phyloP scores from a whole-genome alignment of 2,113 vertebrate species.

The Ascaphus truei region DNA sequence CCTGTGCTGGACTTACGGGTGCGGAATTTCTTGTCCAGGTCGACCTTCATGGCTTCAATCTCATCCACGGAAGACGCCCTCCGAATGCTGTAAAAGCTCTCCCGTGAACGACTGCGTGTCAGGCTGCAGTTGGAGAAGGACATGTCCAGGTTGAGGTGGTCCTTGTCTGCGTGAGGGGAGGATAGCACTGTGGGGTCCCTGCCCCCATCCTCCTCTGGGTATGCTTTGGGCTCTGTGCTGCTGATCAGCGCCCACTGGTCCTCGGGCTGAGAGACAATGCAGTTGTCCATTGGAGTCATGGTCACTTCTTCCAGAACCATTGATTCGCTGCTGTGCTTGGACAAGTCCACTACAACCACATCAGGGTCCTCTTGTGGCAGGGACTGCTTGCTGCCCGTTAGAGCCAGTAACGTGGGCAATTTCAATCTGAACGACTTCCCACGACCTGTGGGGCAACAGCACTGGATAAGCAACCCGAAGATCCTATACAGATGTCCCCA shows the following conservation, averaged over 20 bases:
- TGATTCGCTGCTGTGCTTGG: constrained; percentile 61
- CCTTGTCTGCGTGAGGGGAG: constrained; percentile 43
- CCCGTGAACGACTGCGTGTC: constrained; percentile 75
- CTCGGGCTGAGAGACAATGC: constrained; percentile 53
- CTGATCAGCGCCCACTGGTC: constrained; percentile 67
- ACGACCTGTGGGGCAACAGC: constrained; percentile 50
- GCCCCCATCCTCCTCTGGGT: constrained; percentile 11
- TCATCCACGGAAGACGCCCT: constrained; percentile 88
- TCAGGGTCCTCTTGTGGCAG: constrained; percentile 58
- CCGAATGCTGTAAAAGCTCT: constrained; percentile 87
- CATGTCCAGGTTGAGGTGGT: constrained; percentile 69
- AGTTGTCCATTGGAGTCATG: constrained; percentile 60
- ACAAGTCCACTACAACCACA: constrained; percentile 60
- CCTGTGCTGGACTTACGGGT: constrained; percentile 70
- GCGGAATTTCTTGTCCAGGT: constrained; percentile 64
- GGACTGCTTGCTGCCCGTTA: constrained; percentile 74
- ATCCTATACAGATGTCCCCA: not conserved
- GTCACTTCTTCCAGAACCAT: constrained; percentile 69
- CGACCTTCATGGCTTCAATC: constrained; percentile 84
- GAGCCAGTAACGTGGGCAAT: constrained; percentile 74
- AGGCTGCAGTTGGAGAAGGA: constrained; percentile 82
- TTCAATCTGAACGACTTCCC: constrained; percentile 79
- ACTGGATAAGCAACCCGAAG: not conserved
- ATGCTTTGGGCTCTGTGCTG: not conserved
- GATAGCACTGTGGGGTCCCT: constrained; percentile 54